Conservation (phyloP, 2,113 vertebrate species). For the Microtus ochrogaster region DNA sequence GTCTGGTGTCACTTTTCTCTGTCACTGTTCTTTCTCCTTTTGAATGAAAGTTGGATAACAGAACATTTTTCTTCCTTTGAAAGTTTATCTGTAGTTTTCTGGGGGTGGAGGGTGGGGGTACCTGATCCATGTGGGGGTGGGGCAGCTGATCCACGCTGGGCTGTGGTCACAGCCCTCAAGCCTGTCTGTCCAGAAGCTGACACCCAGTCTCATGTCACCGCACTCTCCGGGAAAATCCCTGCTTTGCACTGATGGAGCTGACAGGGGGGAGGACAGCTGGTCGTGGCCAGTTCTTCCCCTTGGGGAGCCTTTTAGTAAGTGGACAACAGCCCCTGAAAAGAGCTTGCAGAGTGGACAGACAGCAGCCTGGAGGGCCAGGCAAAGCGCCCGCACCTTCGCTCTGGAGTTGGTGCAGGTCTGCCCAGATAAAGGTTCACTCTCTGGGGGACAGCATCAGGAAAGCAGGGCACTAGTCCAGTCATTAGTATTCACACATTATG, state of each 20-base stretch:
- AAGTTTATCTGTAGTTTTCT: background rate
- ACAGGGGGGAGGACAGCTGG: background rate
- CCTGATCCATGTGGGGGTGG: background rate
- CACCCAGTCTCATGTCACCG: background rate
- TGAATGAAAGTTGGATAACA: background rate
- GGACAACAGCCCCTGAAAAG: background rate
- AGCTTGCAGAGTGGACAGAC: background rate
- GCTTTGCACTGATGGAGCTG: background rate
- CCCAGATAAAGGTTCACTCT: background rate
- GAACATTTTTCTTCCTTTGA: background rate
- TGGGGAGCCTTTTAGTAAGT: background rate
- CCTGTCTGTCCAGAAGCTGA: background rate
- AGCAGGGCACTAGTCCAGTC: background rate
- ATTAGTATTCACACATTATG: background rate
- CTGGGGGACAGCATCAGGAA: background rate
- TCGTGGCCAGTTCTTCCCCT: background rate
- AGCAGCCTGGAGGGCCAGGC: background rate
- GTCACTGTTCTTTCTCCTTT: background rate
- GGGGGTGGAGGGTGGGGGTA: background rate
- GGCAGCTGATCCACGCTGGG: background rate
- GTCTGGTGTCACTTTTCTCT: background rate
- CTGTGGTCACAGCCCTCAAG: background rate
- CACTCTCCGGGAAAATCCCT: conserved; percentile 5
- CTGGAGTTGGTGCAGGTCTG: background rate
- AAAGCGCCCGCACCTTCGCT: background rate